phyloP scores from a whole-genome alignment of 1,140 invertebrate genomes.

The Papilio polytes region DNA sequence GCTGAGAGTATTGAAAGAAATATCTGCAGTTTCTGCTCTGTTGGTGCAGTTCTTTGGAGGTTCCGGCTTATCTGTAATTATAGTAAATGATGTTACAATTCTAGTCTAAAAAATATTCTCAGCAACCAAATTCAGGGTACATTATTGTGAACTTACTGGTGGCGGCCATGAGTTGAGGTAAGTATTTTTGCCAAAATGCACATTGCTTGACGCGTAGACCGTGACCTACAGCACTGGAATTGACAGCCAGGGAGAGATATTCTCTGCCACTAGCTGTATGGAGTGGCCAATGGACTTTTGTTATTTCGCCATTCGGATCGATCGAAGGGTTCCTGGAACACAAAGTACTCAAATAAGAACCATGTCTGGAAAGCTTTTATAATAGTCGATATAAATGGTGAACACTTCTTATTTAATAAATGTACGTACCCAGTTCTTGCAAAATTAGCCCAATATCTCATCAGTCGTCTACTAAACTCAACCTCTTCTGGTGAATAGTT shows the following conservation, averaged over 20 bases:
- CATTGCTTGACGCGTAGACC: conserved; percentile 95
- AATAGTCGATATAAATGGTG: neutral
- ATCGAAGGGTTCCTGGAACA: conserved; percentile 87
- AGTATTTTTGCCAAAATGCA: conserved; percentile 98
- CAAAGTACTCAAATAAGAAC: conserved; percentile 30
- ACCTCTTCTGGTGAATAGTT: conserved; percentile 92
- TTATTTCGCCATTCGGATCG: conserved; percentile 86
- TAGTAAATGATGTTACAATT: conserved; percentile 27
- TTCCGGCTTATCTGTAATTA: conserved; percentile 72
- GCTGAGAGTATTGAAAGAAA: conserved; percentile 49
- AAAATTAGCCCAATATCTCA: conserved; percentile 98
- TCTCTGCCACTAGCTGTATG: conserved; percentile 93
- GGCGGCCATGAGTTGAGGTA: conserved; percentile 93
- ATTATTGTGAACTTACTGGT: conserved; percentile 85
- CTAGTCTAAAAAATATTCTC: neutral
- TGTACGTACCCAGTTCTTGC: conserved; percentile 94
- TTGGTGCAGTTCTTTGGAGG: conserved; percentile 73
- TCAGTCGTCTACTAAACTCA: conserved; percentile 92
- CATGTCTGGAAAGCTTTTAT: neutral
- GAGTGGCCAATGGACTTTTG: conserved; percentile 91
- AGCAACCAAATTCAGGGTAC: neutral
- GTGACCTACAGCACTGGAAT: conserved; percentile 91
- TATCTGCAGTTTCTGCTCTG: conserved; percentile 48
- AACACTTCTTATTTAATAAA: neutral
- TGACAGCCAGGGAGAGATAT: conserved; percentile 93